phyloP scores from a whole-genome alignment of 2,797 vertebrate species.

The Sebastes hubbsi region DNA sequence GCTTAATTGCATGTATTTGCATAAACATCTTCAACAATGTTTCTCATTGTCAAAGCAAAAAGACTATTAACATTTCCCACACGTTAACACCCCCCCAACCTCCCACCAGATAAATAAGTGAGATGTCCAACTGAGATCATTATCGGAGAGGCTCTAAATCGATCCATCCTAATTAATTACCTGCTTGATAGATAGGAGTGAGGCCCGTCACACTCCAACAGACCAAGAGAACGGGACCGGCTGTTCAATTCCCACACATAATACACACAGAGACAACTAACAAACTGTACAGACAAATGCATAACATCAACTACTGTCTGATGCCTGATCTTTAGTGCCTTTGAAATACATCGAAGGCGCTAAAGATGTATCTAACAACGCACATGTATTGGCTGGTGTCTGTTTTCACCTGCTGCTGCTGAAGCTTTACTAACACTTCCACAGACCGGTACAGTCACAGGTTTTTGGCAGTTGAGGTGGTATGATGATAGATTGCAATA shows the following conservation, averaged over 20 bases:
- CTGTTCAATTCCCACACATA: conserved; percentile 19
- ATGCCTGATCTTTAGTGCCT: too few relatives aligned
- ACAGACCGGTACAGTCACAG: too few relatives aligned
- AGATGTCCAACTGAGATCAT: conserved; percentile 69
- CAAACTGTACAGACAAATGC: background rate
- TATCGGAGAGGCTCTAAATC: conserved; percentile 63
- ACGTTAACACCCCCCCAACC: conserved; percentile 14
- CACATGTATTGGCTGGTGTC: too few relatives aligned
- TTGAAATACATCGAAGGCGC: too few relatives aligned
- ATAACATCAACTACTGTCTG: background rate
- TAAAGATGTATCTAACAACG: too few relatives aligned
- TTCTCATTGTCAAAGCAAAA: conserved; percentile 49
- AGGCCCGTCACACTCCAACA: conserved; percentile 36
- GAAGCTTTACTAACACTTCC: too few relatives aligned
- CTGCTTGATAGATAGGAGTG: conserved; percentile 57
- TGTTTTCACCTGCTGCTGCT: too few relatives aligned
- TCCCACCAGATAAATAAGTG: conserved; percentile 57
- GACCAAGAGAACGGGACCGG: conserved; percentile 4
- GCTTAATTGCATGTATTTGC: conserved; percentile 42
- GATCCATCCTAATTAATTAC: conserved; percentile 74
- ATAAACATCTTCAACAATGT: conserved; percentile 46
- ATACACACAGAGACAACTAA: background rate
- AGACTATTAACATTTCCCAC: conserved; percentile 50
- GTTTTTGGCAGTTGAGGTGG: too few relatives aligned
- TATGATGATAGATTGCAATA: too few relatives aligned